These are phyloP conservation scores for Holacanthus passer DNA, from an alignment of 2,113 vertebrate species.

Conservation along the genomic window DNA sequence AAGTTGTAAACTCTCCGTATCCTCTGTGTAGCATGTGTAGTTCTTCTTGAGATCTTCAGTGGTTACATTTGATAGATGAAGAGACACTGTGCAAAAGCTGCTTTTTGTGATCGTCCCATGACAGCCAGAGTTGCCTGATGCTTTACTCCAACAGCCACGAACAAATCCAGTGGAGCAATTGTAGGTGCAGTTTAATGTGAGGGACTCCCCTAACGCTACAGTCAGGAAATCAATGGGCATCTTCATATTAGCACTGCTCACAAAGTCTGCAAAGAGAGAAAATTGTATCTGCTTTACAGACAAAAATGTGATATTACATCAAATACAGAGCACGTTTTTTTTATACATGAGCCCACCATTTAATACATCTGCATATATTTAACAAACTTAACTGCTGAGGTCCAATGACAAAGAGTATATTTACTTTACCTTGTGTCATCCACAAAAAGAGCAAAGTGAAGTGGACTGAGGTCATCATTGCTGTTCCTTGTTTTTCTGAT, in stretches of 20 bases:
- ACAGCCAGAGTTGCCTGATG: constrained; percentile 9
- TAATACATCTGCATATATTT: not conserved
- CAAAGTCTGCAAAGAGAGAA: constrained; percentile 65
- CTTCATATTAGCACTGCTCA: constrained; percentile 19
- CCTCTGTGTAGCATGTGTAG: constrained; percentile 75
- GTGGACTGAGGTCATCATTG: constrained; percentile 52
- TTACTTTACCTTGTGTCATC: constrained; percentile 70
- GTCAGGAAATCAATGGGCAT: constrained; percentile 17
- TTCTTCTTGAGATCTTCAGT: constrained; percentile 61
- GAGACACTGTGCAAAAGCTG: constrained; percentile 62
- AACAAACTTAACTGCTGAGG: not conserved
- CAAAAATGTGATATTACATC: not conserved
- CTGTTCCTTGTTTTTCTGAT: constrained; percentile 18
- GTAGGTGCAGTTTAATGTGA: constrained; percentile 80
- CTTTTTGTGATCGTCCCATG: not conserved
- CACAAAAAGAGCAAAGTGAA: constrained; percentile 64
- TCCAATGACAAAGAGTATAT: not conserved
- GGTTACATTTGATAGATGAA: constrained; percentile 62
- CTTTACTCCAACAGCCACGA: constrained; percentile 73
- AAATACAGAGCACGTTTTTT: not conserved
- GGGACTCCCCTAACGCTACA: constrained; percentile 59
- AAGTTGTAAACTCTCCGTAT: constrained; percentile 58
- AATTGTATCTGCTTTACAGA: not conserved
- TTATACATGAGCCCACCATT: not conserved
- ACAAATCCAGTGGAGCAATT: constrained; percentile 82